These are phyloP conservation scores for Nothoprocta perdicaria DNA, from an alignment of 2,113 vertebrate species.

Conservation along the genomic window DNA sequence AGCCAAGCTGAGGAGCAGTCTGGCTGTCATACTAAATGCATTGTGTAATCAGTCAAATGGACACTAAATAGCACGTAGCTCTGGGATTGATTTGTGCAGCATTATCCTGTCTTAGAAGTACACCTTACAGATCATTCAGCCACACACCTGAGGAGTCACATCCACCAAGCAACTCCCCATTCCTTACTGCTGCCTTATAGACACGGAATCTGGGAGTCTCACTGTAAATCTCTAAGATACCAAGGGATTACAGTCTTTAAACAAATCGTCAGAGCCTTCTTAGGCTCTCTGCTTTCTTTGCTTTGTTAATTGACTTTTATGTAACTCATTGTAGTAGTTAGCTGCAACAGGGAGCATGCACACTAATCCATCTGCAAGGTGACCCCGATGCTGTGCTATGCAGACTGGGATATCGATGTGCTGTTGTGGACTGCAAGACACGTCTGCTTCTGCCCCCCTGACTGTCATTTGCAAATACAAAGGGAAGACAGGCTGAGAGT, in stretches of 20 bases:
- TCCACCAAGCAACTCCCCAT: background rate
- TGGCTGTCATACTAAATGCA: background rate
- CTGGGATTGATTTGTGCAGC: background rate
- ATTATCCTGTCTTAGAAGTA: background rate
- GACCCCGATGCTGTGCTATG: constrained; percentile 56
- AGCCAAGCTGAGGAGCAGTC: background rate
- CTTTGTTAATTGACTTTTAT: constrained; percentile 65
- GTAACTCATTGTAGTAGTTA: constrained; percentile 43
- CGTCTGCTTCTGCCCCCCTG: constrained; percentile 46
- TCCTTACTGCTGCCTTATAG: background rate
- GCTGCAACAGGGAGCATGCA: constrained; percentile 35
- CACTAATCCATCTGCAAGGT: constrained; percentile 69
- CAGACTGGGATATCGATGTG: constrained; percentile 56
- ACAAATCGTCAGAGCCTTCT: constrained; percentile 47
- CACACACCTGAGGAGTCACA: background rate
- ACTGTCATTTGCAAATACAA: constrained; percentile 41
- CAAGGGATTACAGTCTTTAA: constrained; percentile 51
- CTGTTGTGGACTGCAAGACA: constrained; percentile 39
- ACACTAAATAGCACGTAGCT: background rate
- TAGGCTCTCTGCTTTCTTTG: constrained; percentile 47
- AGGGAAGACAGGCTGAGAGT: constrained; percentile 25
- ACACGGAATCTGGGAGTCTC: background rate
- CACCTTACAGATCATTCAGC: background rate
- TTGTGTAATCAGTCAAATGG: background rate
- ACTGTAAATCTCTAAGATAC: constrained; percentile 25